Conservation (phyloP, 2,888 invertebrate species). For the Micoletzkya japonica region DNA sequence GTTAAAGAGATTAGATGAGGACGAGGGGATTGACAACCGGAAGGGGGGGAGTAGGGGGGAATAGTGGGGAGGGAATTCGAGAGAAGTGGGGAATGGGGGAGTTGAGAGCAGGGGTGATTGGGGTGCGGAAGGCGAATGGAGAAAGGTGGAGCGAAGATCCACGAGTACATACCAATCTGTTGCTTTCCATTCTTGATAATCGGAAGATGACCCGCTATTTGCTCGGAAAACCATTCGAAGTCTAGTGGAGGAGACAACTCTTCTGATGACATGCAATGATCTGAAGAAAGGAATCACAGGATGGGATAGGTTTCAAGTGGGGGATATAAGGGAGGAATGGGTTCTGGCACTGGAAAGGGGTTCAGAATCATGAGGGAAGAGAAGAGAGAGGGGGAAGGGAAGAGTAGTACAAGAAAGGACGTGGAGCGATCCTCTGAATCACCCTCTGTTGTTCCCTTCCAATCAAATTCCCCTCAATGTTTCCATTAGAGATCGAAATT, state of each 20-base stretch:
- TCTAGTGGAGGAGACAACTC: conserved; percentile 37
- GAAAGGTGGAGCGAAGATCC: conserved; percentile 5
- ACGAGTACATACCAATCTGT: conserved; percentile 53
- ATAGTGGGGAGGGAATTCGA: background rate
- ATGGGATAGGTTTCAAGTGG: background rate
- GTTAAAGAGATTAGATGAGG: conserved; percentile 22
- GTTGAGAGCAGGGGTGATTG: too few species aligned
- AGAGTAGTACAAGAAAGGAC: background rate
- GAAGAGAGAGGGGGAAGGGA: background rate
- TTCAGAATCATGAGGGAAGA: too few species aligned
- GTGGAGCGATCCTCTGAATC: too few species aligned
- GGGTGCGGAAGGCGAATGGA: background rate
- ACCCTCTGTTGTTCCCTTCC: too few species aligned
- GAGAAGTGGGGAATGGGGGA: background rate
- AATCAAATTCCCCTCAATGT: too few species aligned
- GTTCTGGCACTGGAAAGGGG: background rate
- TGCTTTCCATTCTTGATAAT: conserved; percentile 58
- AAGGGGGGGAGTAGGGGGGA: too few species aligned
- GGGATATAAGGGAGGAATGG: background rate
- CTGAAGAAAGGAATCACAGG: background rate
- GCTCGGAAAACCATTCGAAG: conserved; percentile 54
- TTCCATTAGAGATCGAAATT: too few species aligned
- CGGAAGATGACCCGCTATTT: conserved; percentile 63
- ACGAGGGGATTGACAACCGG: conserved; percentile 1
- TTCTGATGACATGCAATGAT: conserved; percentile 9